Evolutionary conservation across 2,113 vertebrate genomes (phyloP).

Genomic region (Fregata magnificens): DNA sequence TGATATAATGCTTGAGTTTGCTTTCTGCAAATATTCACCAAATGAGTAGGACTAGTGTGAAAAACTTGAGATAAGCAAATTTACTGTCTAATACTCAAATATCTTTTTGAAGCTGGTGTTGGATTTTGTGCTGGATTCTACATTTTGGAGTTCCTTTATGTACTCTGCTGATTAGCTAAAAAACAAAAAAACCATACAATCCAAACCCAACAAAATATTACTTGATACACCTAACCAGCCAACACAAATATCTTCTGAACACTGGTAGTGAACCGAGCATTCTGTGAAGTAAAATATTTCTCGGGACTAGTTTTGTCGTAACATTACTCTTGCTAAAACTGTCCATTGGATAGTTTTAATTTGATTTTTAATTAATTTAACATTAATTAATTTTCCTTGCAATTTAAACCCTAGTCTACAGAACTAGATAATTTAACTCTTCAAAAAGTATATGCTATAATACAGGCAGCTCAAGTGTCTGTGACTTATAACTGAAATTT

Average conservation of each 20-base stretch:
- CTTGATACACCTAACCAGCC: not conserved
- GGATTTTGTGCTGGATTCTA: not conserved
- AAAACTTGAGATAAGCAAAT: constrained; percentile 45
- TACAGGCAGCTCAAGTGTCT: not conserved
- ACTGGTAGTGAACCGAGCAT: not conserved
- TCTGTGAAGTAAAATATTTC: not conserved
- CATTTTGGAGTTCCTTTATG: not conserved
- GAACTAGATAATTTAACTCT: not conserved
- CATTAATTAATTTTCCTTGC: constrained; percentile 1
- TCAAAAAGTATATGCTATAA: not conserved
- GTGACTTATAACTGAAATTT: constrained; percentile 2
- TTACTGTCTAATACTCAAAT: constrained; percentile 15
- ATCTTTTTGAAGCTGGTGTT: not conserved
- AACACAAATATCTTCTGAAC: not conserved
- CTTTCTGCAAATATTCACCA: constrained; percentile 38
- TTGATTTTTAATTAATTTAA: constrained; percentile 9
- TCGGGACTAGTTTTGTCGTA: not conserved
- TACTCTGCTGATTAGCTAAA: not conserved
- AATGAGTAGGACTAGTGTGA: not conserved
- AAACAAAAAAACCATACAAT: not conserved
- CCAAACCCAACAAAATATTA: not conserved
- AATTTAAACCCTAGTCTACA: not conserved
- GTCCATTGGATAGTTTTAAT: not conserved
- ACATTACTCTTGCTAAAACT: not conserved
- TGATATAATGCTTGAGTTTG: constrained; percentile 18